phyloP scores from a whole-genome alignment of 2,888 invertebrate species.

The Augiades crinisus region DNA sequence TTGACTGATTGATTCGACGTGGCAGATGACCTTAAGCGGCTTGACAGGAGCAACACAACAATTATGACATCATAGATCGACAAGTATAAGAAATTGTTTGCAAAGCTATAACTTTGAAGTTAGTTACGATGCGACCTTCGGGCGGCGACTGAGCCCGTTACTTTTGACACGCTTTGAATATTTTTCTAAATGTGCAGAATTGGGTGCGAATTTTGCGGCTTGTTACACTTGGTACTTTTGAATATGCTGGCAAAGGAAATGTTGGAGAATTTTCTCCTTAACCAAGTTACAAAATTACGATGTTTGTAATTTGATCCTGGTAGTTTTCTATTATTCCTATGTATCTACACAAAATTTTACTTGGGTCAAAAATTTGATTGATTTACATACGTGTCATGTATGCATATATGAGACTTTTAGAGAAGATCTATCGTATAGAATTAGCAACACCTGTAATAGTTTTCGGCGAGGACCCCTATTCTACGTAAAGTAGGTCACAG shows the following conservation, averaged over 20 bases:
- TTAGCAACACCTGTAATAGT: no score
- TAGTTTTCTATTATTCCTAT: no score
- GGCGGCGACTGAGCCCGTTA: conserved; percentile 9
- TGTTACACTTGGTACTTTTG: conserved; percentile 10
- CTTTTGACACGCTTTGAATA: conserved; percentile 22
- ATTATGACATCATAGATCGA: conserved; percentile 41
- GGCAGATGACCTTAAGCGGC: conserved; percentile 47
- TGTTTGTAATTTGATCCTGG: no score
- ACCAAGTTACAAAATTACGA: no score
- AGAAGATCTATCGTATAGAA: no score
- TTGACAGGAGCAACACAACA: conserved; percentile 27
- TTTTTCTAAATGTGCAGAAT: conserved; percentile 17
- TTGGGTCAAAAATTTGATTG: no score
- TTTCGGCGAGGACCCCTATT: no score
- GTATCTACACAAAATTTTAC: no score
- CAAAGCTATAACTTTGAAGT: conserved; percentile 1
- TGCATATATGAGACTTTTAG: no score
- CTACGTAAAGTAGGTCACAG: no score
- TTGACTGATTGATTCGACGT: conserved; percentile 60
- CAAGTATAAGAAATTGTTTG: conserved; percentile 24
- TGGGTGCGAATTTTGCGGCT: conserved; percentile 9
- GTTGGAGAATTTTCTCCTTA: background rate
- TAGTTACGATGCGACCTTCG: conserved; percentile 14
- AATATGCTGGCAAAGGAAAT: background rate
- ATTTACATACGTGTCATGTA: no score